Evolutionary conservation across 1,140 invertebrate species (phyloP), one percentile per base, ranked within the genome.

Genomic region (Bicyclus anynana): DNA sequence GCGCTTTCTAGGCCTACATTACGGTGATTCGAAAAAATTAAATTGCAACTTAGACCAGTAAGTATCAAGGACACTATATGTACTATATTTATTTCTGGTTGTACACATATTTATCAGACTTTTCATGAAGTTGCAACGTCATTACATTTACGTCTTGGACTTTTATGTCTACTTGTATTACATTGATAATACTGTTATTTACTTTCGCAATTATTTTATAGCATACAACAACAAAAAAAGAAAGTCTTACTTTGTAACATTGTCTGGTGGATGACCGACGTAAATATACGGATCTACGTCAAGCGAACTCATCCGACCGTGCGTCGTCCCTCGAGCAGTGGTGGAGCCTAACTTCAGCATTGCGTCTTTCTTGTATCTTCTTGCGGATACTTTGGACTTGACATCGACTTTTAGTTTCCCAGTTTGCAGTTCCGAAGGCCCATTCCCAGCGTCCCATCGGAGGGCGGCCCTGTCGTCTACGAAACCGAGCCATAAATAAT

Each of bases 401-500:
- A 74, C 74, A 62, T 85, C 82, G 20, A 74, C 63, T 62, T 69
- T 81, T 20, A 85, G 64, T 59, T 75, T 81, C 18, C 81, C 84
- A 5, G 78, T 67, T 33, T 64, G 67, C 52, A 87, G 54, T 37
- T 83, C 78, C 42, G 73, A 62, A 37, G 77, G 78, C 1, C 84
- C 84, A 26, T 73, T 79, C 0, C 84, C 84, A n/a, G 80, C 76
- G 47, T 87, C 80, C 77, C 77, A 81, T 14, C 74, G 75, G 51
- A 87, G 66, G 21, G 82, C 72, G 5, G 69, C 76, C 56, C 71
- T 77, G 21, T 79, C 69, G 18, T 79, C 72, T 12, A 78, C 67
- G 38, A 84, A 72, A 23, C 84, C 84, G 17, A 87, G 68, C 84
- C 82, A 87, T 61, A 87, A 75, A 70, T 87, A 79, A 68, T 86